Percentiles rank a stretch among this genome's conserved stretches.
Conservation (phyloP, 2,888 invertebrate genomes). For the Cataglyphis albicans region DNA sequence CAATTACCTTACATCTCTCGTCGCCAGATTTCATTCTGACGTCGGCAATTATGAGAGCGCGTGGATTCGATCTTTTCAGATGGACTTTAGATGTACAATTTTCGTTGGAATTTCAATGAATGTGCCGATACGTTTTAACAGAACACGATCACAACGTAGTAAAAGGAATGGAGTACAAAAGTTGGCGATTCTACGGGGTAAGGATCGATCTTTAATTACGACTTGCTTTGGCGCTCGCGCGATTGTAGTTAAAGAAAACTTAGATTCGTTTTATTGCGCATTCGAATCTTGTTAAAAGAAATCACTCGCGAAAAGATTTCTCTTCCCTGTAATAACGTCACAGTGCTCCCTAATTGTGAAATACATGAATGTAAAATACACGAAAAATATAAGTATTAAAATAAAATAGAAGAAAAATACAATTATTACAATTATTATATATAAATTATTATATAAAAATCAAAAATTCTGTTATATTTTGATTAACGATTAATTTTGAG, state of each 20-base stretch:
- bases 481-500: background rate
- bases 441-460: background rate
- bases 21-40: background rate
- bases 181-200: background rate
- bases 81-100: background rate
- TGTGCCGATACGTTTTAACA: background rate
- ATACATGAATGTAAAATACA: background rate
- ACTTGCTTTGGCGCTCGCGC: background rate
- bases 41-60: background rate
- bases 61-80: background rate
- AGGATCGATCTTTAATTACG: conserved; percentile 15
- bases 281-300: background rate
- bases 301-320: background rate
- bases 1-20: background rate
- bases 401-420: background rate
- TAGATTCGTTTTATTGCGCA: background rate
- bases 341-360: background rate
- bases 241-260: conserved; percentile 3
- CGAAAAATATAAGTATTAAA: background rate
- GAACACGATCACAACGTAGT: background rate
- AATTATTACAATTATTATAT: background rate
- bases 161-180: background rate
- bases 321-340: background rate
- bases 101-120: background rate
- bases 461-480: background rate